Percentiles rank a stretch among this genome's conserved stretches.
Evolutionary conservation across 1,140 invertebrate genomes (phyloP).

Genomic region (Drosophila micromelanica): DNA sequence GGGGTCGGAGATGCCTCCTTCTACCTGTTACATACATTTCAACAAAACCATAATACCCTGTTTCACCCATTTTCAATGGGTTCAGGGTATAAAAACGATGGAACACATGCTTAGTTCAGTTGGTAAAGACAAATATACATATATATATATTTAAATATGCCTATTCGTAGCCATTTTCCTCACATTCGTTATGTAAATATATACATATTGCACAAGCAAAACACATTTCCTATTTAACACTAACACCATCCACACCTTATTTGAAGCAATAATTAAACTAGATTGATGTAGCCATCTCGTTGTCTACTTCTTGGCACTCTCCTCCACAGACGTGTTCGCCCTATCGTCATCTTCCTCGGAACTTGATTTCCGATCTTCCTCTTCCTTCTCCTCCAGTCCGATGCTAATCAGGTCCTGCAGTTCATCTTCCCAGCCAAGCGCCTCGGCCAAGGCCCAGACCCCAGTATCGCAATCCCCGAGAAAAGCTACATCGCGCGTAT

Average conservation of each 20-base stretch:
- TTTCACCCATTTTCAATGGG: too few species aligned
- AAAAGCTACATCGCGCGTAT: constrained; percentile 93
- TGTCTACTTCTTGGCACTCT: constrained; percentile 17
- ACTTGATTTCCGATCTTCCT: background rate
- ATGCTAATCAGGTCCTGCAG: constrained; percentile 86
- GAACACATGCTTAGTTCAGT: constrained; percentile 1
- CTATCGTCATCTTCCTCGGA: background rate
- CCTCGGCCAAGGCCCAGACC: constrained; percentile 90
- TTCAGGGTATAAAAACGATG: too few species aligned
- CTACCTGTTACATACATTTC: too few species aligned
- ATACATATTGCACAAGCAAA: constrained; percentile 30
- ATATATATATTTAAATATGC: constrained; percentile 9
- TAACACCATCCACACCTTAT: constrained; percentile 7
- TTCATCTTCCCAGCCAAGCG: constrained; percentile 92
- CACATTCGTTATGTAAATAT: constrained; percentile 8
- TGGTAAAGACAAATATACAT: constrained; percentile 22
- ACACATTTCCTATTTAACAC: constrained; percentile 20
- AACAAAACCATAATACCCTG: too few species aligned
- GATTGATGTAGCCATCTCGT: constrained; percentile 1
- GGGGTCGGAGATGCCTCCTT: too few species aligned
- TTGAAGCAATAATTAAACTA: constrained; percentile 6
- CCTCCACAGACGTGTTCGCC: background rate
- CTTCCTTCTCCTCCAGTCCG: constrained; percentile 84
- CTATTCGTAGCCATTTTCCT: background rate
- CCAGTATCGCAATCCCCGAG: constrained; percentile 95